Conservation (phyloP, 2,888 invertebrate genomes). For the Stenodema calcarata region DNA sequence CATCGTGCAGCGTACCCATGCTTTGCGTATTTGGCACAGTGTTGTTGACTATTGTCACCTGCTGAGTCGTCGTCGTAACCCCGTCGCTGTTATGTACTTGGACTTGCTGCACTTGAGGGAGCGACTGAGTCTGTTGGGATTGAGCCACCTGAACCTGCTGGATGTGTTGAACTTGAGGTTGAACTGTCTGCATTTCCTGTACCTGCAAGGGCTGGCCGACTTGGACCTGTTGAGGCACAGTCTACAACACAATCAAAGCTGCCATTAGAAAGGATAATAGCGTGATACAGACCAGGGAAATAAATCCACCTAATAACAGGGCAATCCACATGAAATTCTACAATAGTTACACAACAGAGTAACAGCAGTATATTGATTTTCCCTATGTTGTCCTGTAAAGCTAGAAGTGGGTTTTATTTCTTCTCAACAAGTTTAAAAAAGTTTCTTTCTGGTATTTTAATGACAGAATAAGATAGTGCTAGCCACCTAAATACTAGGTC, state of each 20-base stretch:
- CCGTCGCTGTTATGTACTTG: slow-evolving; percentile 21
- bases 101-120: slow-evolving; percentile 3
- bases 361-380: too few relatives aligned
- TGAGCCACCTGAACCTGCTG: slow-evolving; percentile 40
- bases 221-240: slow-evolving; percentile 17
- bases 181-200: slow-evolving; percentile 36
- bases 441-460: too few relatives aligned
- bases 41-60: slow-evolving; percentile 37
- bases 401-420: too few relatives aligned
- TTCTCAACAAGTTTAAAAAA: too few relatives aligned
- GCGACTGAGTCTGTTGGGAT: slow-evolving; percentile 24
- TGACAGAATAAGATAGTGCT: too few relatives aligned
- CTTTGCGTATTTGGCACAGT: slow-evolving; percentile 27
- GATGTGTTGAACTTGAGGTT: slow-evolving; percentile 33
- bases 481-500: too few relatives aligned
- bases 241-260: slow-evolving; percentile 23
- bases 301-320: too few relatives aligned
- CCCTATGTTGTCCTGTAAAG: too few relatives aligned
- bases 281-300: too few relatives aligned
- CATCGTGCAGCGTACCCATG: slow-evolving; percentile 51
- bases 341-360: too few relatives aligned
- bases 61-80: background rate
- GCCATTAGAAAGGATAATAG: background rate
- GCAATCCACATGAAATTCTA: too few relatives aligned
- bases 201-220: slow-evolving; percentile 25